Base-by-base conservation (phyloP, 2,797 vertebrate species). In the Lacerta agilis region DNA sequence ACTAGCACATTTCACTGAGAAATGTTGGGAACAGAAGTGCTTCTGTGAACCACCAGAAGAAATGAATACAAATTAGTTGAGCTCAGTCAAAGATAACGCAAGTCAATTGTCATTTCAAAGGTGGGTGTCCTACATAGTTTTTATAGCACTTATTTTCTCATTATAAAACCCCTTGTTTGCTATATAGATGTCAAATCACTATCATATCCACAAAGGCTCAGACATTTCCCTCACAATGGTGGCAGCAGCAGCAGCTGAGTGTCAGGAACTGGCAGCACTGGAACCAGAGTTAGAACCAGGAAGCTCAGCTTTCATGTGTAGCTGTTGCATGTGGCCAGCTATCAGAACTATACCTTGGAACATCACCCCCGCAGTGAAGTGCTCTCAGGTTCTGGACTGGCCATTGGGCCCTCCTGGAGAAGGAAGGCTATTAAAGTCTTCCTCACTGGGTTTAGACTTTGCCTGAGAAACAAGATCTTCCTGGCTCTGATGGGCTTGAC, bases 161-260 rank as follows among this genome's bases (percentile, higher is more conserved):
- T 72, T 58, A 8, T n/a, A 67, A 25, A 6, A 17, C 58, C 43
- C n/a, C 9, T n/a, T 8, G 73, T 25, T 27, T 27, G 27, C 18
- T 85, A 73, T 1, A 0, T 83, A 78, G 43, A 9, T 23, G 83
- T 89, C 15, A 9, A 73, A 38, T 3, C 2, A 0, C 5, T 3
- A 0, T 36, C 69, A 17, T n/a, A 83, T 36, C 75, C 61, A 11
- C n/a, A 77, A 84, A 79, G 13, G 36, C 61, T 89, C 27, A n/a
- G 78, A 0, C 1, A 23, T 0, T 4, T 36, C 43, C 11, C 20
- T 73, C 66, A 15, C 23, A 23, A 23, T 29, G n/a, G n/a, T 71
- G 27, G 25, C 23, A 29, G 8, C 1, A 67, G 23, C 61, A 61
- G 18, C 58, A 7, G 20, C 61, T n/a, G 29, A 69, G 3, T 71